Evolutionary conservation across 2,888 invertebrate species (phyloP), one percentile per base, ranked within the genome.

Genomic region (Folsomia candida): DNA sequence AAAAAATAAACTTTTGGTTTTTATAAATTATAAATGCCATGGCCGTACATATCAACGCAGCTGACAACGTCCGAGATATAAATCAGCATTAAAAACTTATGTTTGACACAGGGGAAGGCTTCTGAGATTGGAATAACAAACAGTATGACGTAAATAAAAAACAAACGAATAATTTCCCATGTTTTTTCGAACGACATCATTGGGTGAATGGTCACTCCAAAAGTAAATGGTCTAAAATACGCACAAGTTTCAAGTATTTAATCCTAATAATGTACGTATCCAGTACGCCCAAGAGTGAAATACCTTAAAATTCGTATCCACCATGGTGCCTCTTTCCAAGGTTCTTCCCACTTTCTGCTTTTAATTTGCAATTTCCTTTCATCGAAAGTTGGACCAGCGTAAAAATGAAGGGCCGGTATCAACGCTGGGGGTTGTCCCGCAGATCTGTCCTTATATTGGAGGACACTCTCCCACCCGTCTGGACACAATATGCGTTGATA

Each of bases 41-140:
- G n/a, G 60, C 61, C 70, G 51, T 67, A 76, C 75, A 76, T 73
- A 62, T 75, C 76, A 67, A 73, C n/a, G 18, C 61, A 2, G 4
- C 68, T 27, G 29, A 72, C 26, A 2, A 28, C 47, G 54, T 75
- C 73, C 27, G 71, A 62, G 51, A 59, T 47, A 64, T 71, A 70
- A 25, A 75, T 62, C 20, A 20, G 54, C 11, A 54, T 14, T 4
- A 54, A 14, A 51, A 67, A 67, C 6, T 73, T 61, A 18, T 63
- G 61, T 29, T 75, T 74, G 14, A 69, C 2, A 20, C 60, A 25
- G 2, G 76, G 69, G 51, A 70, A 74, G 24, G 76, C 74, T 70
- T 74, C 74, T 14, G 70, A 26, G 14, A 73, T 37, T 2, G 74
- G 74, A 27, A 76, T 28, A 25, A 66, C 47, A 26, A 74, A 47